phyloP scores from a whole-genome alignment of 2,888 invertebrate species.

The Yponomeuta malinellus region DNA sequence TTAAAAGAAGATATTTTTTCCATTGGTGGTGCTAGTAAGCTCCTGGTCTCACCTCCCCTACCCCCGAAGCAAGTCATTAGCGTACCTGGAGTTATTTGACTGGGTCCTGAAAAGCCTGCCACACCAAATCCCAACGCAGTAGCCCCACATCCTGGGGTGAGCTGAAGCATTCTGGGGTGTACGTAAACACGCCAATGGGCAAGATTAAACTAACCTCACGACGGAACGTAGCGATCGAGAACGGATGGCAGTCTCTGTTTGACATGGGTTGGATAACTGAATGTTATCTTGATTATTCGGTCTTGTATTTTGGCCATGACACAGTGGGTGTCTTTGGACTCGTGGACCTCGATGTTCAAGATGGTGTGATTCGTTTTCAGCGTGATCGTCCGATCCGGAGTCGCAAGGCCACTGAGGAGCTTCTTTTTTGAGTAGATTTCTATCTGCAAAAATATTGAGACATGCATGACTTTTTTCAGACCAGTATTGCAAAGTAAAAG shows the following conservation, averaged over 20 bases:
- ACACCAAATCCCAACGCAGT: too few species aligned
- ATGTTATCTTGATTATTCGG: background rate
- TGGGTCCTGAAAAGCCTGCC: too few species aligned
- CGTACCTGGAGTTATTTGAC: too few species aligned
- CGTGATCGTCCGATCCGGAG: background rate
- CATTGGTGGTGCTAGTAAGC: too few species aligned
- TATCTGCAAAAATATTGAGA: background rate
- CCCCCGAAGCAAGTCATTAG: too few species aligned
- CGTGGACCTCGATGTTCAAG: constrained; percentile 7
- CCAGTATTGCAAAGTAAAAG: background rate
- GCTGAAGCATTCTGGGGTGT: too few species aligned
- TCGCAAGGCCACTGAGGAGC: background rate
- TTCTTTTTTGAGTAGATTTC: constrained; percentile 1
- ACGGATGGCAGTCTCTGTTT: background rate
- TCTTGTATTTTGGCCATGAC: constrained; percentile 12
- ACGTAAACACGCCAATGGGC: too few species aligned
- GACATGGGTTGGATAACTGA: background rate
- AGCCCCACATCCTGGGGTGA: too few species aligned
- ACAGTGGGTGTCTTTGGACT: constrained; percentile 1
- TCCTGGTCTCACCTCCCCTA: too few species aligned
- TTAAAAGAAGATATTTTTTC: too few species aligned
- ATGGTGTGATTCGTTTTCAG: background rate
- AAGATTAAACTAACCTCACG: background rate
- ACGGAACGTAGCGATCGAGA: background rate
- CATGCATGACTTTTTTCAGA: background rate